Percentiles rank a stretch among this genome's conserved stretches.
Evolutionary conservation across 2,113 vertebrate species (phyloP).

Genomic region (Phalacrocorax pelagicus): DNA sequence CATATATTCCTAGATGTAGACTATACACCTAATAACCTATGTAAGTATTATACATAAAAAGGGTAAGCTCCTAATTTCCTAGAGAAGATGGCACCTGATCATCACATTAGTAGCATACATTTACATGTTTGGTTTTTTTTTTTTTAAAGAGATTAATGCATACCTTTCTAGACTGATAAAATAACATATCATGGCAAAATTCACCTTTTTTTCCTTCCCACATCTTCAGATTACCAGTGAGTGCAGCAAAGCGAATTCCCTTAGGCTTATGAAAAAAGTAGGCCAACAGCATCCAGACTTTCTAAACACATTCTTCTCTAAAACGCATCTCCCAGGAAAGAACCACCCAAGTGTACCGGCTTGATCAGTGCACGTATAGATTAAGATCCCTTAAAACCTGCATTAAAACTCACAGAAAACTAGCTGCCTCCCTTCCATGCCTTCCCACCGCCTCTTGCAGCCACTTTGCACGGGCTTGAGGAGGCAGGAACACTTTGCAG

Average conservation of each 20-base stretch:
- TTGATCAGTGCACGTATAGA: neutral
- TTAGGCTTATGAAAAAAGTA: constrained; percentile 9
- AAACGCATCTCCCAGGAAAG: neutral
- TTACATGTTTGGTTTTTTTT: neutral
- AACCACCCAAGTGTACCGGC: neutral
- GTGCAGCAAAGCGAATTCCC: neutral
- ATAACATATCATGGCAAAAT: neutral
- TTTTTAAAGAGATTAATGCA: neutral
- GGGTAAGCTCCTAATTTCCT: neutral
- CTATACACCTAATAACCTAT: no score
- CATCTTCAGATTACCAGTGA: neutral
- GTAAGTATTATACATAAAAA: neutral
- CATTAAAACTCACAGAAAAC: neutral
- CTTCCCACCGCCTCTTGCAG: neutral
- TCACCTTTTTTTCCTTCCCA: neutral
- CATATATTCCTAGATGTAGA: no score
- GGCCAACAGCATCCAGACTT: constrained; percentile 17
- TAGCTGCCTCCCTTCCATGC: neutral
- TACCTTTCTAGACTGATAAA: neutral
- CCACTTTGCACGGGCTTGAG: neutral
- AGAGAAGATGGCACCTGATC: neutral
- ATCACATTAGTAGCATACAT: neutral
- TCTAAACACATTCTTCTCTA: neutral
- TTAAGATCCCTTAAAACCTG: neutral
- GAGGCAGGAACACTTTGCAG: neutral